Evolutionary conservation across 1,140 invertebrate species (phyloP).

Genomic region (Goniozus legneri): DNA sequence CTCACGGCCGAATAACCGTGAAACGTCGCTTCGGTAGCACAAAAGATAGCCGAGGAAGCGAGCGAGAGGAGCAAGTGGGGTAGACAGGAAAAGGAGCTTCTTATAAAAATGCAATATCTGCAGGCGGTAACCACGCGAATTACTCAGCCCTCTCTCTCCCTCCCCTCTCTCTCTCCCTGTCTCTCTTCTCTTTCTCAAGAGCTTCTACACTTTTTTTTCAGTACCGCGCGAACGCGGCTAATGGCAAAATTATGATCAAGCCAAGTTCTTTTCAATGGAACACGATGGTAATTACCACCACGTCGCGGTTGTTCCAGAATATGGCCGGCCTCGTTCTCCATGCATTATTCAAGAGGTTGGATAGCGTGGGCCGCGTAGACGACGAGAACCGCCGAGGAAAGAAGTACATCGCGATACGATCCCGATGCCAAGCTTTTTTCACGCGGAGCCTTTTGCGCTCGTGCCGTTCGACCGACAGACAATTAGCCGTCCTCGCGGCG

Average conservation of each 20-base stretch:
- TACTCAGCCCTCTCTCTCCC: constrained; percentile 10
- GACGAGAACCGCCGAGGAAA: constrained; percentile 8
- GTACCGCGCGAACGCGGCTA: constrained; percentile 12
- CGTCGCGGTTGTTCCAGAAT: constrained; percentile 29
- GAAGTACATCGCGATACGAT: too few species aligned
- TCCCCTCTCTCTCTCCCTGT: neutral
- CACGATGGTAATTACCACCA: constrained; percentile 35
- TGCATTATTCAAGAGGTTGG: constrained; percentile 36
- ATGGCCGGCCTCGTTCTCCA: constrained; percentile 12
- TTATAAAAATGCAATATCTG: constrained; percentile 35
- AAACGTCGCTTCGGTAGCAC: neutral
- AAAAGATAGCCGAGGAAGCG: too few species aligned
- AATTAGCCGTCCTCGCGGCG: too few species aligned
- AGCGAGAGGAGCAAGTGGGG: neutral
- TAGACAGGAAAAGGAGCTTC: neutral
- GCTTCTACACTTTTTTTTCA: constrained; percentile 1
- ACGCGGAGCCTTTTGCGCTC: too few species aligned
- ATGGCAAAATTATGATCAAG: constrained; percentile 41
- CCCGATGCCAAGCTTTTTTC: too few species aligned
- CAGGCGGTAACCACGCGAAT: constrained; percentile 23
- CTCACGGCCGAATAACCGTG: too few species aligned
- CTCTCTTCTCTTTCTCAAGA: neutral
- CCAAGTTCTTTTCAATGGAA: constrained; percentile 34
- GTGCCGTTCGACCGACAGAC: too few species aligned
- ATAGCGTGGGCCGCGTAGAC: constrained; percentile 11